Base-by-base conservation (phyloP, 2,888 invertebrate species). In the Sesia apiformis region DNA sequence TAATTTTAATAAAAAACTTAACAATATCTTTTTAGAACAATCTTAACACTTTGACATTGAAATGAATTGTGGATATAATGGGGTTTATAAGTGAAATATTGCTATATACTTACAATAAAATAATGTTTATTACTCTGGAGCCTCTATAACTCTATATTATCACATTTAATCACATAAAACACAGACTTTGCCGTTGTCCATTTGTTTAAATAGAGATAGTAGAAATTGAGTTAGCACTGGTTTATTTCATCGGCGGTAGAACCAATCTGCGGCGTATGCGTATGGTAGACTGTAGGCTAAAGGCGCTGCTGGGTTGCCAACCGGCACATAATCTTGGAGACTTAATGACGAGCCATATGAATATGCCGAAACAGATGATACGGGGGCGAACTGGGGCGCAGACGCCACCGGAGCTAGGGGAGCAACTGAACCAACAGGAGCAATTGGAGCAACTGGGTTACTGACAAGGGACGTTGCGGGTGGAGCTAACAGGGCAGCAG, bases 351-450 rank as follows among this genome's bases (percentile, higher is more conserved):
- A 69, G 51, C 66, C 65, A 58, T 78, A 60, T 3, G 59, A 55
- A 51, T 62, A 80, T 4, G 75, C 70, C 4, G 79, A 70, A 0
- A 74, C 58, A 6, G 73, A 61, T 3, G 74, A 63, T 59, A 43
- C 38, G 23, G 54, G 55, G 1, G 64, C 59, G 0, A 65, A 57
- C 3, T 63, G 60, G 1, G 66, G 56, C 4, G 39, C 52, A 0
- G 50, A 38, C 8, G 38, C 50, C 4, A 23, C 5, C 3, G 38
- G 50, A 38, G 23, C 38, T 7, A 7, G n/a, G 38, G 38, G 23
- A 8, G 38, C 50, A 7, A 38, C 8, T 3, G 50, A 4, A 5
- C 38, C 50, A 38, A 38, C 38, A 6, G 50, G 38, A 7, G 50
- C 50, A 38, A 50, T 6, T 38, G 38, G 38, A 8, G 46, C 46